Percentiles rank a stretch among this genome's conserved stretches.
These are phyloP conservation scores for Vicugna pacos DNA, from an alignment of 2,113 vertebrate genomes.

Conservation along the genomic window DNA sequence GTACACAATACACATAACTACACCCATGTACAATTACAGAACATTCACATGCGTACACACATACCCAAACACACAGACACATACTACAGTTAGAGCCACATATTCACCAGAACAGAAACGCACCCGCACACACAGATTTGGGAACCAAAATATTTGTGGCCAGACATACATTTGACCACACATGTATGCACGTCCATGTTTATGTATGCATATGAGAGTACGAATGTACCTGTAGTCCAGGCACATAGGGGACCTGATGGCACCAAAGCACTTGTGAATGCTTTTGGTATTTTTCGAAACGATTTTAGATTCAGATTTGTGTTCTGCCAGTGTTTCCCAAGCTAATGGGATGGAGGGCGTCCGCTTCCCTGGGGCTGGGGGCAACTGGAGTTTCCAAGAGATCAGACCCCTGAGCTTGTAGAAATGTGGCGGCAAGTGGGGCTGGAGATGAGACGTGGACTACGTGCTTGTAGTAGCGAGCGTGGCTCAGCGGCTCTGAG, in stretches of 20 bases:
- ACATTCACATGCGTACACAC: neutral
- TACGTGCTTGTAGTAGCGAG: neutral
- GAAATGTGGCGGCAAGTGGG: neutral
- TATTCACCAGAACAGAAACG: neutral
- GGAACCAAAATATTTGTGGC: neutral
- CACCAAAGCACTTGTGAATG: neutral
- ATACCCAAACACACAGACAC: neutral
- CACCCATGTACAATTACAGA: neutral
- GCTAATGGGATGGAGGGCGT: neutral
- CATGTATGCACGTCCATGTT: neutral
- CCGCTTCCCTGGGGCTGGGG: neutral
- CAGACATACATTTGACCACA: neutral
- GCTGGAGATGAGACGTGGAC: too few relatives aligned
- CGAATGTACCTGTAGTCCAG: neutral
- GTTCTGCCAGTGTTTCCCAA: neutral
- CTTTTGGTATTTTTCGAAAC: neutral
- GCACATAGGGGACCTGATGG: neutral
- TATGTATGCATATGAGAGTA: neutral
- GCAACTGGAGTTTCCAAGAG: neutral
- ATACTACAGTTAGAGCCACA: neutral
- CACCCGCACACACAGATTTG: neutral
- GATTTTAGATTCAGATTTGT: slow-evolving; percentile 28
- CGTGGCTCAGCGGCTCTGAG: neutral
- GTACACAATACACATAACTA: neutral
- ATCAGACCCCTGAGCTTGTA: neutral